These are phyloP conservation scores for Eristalis arbustorum DNA, from an alignment of 2,888 invertebrate species.

Conservation along the genomic window DNA sequence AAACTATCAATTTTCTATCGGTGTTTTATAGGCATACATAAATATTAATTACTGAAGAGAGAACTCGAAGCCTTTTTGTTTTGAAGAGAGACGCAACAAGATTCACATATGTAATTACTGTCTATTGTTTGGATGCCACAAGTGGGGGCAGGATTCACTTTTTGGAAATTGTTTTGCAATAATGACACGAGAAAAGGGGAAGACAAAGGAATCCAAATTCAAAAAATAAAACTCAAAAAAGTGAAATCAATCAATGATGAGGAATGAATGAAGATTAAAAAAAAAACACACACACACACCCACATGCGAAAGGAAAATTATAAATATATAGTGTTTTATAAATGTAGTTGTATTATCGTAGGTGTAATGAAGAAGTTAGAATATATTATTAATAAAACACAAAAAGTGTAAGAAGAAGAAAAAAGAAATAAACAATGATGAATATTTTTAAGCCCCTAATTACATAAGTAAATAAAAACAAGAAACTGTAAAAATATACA, in stretches of 20 bases:
- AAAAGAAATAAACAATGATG: conserved; percentile 46
- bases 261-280: not conserved
- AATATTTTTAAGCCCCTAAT: conserved; percentile 67
- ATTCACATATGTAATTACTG: conserved; percentile 31
- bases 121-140: conserved; percentile 42
- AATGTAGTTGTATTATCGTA: conserved; percentile 71
- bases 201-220: not conserved
- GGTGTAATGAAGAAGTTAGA: conserved; percentile 66
- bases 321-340: conserved; percentile 70
- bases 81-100: conserved; percentile 12
- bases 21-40: conserved; percentile 53
- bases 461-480: conserved; percentile 36
- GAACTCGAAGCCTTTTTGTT: conserved; percentile 11
- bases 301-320: conserved; percentile 55
- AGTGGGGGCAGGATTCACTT: conserved; percentile 40
- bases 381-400: conserved; percentile 50
- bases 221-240: conserved; percentile 13
- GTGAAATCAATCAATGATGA: not conserved
- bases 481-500: conserved; percentile 72
- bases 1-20: conserved; percentile 58
- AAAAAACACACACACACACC: conserved; percentile 40
- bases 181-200: conserved; percentile 15
- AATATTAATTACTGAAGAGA: not conserved
- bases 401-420: conserved; percentile 17
- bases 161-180: conserved; percentile 64